Evolutionary conservation across 2,797 vertebrate species (phyloP).

Genomic region (Pelodytes ibericus): DNA sequence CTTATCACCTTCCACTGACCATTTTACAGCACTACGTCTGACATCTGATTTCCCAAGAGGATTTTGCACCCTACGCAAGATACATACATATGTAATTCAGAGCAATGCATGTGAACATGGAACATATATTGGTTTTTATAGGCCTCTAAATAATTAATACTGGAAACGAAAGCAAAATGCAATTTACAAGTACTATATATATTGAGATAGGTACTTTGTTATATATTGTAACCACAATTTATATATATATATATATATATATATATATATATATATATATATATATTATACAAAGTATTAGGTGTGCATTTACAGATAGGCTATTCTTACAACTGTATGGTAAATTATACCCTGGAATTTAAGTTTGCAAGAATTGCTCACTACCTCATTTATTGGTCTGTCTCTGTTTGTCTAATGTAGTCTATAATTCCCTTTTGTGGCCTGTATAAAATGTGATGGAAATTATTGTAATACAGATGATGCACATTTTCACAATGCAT

Average conservation of each 20-base stretch:
- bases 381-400: too few relatives aligned
- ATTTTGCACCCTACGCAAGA: conserved; percentile 54
- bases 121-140: conserved; percentile 41
- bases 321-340: too few relatives aligned
- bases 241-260: neutral
- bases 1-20: conserved; percentile 55
- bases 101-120: conserved; percentile 56
- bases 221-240: conserved; percentile 5
- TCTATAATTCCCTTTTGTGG: too few relatives aligned
- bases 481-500: too few relatives aligned
- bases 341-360: too few relatives aligned
- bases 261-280: neutral
- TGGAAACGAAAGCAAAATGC: neutral
- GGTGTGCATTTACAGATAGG: too few relatives aligned
- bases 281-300: neutral
- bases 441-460: neutral
- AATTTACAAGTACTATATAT: neutral
- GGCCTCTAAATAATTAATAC: conserved; percentile 8
- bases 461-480: too few relatives aligned
- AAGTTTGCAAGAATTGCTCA: too few relatives aligned
- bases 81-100: conserved; percentile 53
- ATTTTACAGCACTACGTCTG: conserved; percentile 39
- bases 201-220: neutral
- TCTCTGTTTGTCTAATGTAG: too few relatives aligned
- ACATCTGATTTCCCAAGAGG: conserved; percentile 58